These are phyloP conservation scores for Hydrotaea cyrtoneurina DNA, from an alignment of 2,888 invertebrate species.

Conservation along the genomic window DNA sequence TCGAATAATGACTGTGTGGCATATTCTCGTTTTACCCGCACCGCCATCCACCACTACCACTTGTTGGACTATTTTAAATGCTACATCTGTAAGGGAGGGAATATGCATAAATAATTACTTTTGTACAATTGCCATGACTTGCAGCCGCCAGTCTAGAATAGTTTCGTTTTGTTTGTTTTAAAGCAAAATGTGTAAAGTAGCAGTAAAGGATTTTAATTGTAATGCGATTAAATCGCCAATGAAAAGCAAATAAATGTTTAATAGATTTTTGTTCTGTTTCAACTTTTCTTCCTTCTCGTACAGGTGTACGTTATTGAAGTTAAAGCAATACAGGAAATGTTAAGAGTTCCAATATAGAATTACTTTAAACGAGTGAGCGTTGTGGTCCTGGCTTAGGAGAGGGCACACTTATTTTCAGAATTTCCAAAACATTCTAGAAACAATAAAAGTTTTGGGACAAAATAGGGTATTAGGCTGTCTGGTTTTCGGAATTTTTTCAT, in stretches of 20 bases:
- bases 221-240: conserved; percentile 8
- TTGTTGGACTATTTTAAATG: background rate
- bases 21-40: background rate
- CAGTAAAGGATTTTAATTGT: conserved; percentile 18
- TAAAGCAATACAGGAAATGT: no score
- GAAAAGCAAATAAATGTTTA: conserved; percentile 22
- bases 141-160: background rate
- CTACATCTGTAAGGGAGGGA: background rate
- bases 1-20: conserved; percentile 10
- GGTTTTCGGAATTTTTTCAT: no score
- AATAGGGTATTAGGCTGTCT: no score
- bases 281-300: no score
- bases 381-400: no score
- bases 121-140: background rate
- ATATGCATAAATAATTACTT: background rate
- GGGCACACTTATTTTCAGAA: no score
- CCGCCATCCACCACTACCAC: no score
- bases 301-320: no score
- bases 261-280: background rate
- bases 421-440: no score
- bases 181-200: conserved; percentile 1
- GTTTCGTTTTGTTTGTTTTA: background rate
- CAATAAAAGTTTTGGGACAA: no score
- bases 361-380: no score
- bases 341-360: no score